A percentile compares a stretch with the other conserved stretches of the same genome.
phyloP scores from a whole-genome alignment of 2,888 invertebrate genomes.

The Sinotaia quadrata region DNA sequence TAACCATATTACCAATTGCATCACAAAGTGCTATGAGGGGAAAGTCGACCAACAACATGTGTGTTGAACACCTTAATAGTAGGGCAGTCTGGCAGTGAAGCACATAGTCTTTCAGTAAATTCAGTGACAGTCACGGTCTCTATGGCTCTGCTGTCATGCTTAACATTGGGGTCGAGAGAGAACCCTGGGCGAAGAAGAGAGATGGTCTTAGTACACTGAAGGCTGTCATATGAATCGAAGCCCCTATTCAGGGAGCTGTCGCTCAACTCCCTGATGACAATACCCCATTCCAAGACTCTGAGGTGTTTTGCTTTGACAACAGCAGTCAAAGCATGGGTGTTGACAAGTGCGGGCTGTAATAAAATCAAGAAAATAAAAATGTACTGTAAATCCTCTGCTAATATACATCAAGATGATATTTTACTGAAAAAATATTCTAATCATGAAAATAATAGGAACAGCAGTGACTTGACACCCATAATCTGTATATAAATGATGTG shows the following conservation, averaged over 20 bases:
- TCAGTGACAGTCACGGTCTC: conserved; percentile 36
- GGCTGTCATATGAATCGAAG: not conserved
- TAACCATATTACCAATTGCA: no score
- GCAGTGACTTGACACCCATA: no score
- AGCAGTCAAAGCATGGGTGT: conserved; percentile 49
- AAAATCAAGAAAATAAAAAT: conserved; percentile 10
- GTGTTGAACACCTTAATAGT: conserved; percentile 44
- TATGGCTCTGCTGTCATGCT: not conserved
- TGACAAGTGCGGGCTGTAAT: conserved; percentile 52
- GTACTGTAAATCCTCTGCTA: not conserved
- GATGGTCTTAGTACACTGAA: not conserved
- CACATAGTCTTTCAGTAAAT: conserved; percentile 45
- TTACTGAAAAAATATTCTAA: no score
- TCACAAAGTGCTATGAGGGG: not conserved
- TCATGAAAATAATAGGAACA: no score
- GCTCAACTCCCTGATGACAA: conserved; percentile 30
- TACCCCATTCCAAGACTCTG: conserved; percentile 51
- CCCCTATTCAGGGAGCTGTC: not conserved
- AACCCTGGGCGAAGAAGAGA: not conserved
- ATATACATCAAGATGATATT: no score
- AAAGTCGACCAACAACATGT: conserved; percentile 17
- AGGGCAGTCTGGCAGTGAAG: conserved; percentile 40
- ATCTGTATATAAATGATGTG: no score
- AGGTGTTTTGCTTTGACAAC: conserved; percentile 44
- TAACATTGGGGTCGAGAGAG: conserved; percentile 21